Base-by-base conservation (phyloP, 2,113 vertebrate genomes). In the Tragulus kanchil region DNA sequence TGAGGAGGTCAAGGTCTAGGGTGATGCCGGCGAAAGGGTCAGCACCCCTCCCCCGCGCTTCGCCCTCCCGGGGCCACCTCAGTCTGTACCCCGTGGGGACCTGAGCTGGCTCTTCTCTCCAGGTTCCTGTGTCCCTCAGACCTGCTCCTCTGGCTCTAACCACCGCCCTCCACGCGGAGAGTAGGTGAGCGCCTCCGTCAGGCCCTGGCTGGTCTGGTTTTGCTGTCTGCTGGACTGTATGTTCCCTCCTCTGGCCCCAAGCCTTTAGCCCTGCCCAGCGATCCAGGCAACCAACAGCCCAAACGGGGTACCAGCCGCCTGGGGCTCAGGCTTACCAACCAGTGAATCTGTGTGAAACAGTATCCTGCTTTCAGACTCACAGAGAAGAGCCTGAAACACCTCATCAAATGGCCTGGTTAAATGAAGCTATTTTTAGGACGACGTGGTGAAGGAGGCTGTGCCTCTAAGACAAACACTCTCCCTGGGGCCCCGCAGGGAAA, bases 391-490 rank as follows among this genome's bases (percentile, higher is more conserved):
- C 79, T 56, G 28, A 84, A 85, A 62, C 64, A 75, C 56, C 61
- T 62, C 52, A 28, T 62, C 78, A 89, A 95, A 16, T 16, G 77
- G 89, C 69, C 45, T 12, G 64, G 0, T 77, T 95, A 97, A 93
- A 97, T 52, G 11, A 77, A 86, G 97, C 48, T 85, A 94, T 96
- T 98, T 96, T 94, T 96, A 93, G 89, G 82, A 45, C 0, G 9
- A 50, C 54, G 94, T 91, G 28, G 56, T 3, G 13, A 3, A 64
- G 92, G 96, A 95, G 94, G 56, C 59, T 82, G 90, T 56, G 69
- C 78, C 93, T 94, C 62, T 54, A 50, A 96, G 42, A 84, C 4
- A 0, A 94, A 52, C 71, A 78, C 64, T 67, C 93, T 31, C 42
- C 10, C 58, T 9, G 1, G 77, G 83, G 50, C 56, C 56, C 16